Evolutionary conservation across 2,113 vertebrate genomes (phyloP).

Genomic region (Campylomormyrus numenius): DNA sequence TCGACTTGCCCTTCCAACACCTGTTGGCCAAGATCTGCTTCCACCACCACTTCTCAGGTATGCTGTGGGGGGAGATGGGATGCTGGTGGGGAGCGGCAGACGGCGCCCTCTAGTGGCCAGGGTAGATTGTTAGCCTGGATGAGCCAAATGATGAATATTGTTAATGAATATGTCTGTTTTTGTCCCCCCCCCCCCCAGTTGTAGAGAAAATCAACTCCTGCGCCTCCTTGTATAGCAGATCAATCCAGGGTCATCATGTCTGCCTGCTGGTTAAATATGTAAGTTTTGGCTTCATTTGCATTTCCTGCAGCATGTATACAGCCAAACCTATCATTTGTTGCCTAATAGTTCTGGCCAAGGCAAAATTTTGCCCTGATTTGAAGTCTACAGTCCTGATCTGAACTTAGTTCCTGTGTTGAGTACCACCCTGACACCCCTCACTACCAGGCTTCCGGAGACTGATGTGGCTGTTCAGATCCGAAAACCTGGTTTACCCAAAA

Average conservation of each 20-base stretch:
- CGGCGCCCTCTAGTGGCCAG: neutral
- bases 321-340: neutral
- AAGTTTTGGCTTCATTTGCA: conserved; percentile 45
- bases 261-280: conserved; percentile 96
- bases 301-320: neutral
- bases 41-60: conserved; percentile 95
- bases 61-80: conserved; percentile 2
- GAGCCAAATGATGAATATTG: neutral
- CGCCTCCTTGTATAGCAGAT: conserved; percentile 96
- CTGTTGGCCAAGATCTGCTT: conserved; percentile 95
- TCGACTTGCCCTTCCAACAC: conserved; percentile 86
- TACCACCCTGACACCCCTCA: neutral
- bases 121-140: neutral
- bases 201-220: conserved; percentile 91
- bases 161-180: neutral
- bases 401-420: neutral
- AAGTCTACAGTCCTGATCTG: neutral
- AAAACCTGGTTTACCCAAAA: neutral
- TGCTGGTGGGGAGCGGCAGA: neutral
- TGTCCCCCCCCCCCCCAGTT: conserved; percentile 53
- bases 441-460: neutral
- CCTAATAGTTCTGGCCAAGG: neutral
- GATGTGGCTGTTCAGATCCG: neutral
- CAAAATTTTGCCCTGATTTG: neutral
- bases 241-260: conserved; percentile 94